phyloP scores from a whole-genome alignment of 2,888 invertebrate genomes.

The Lasioglossum leucozonium region DNA sequence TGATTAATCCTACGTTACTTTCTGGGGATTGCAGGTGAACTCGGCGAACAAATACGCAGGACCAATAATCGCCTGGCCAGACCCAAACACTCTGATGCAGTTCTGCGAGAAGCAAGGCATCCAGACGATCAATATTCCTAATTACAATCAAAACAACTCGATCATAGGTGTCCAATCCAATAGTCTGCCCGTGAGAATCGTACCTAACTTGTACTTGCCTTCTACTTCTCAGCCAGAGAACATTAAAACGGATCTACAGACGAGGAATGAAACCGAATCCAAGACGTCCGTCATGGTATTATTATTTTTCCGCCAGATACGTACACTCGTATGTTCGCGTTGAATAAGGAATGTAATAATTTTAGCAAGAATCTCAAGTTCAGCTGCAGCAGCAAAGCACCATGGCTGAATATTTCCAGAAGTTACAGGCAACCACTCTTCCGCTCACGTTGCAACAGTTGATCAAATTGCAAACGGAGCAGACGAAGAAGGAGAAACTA shows the following conservation, averaged over 20 bases:
- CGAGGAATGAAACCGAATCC: constrained; percentile 68
- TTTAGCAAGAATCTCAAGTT: constrained; percentile 72
- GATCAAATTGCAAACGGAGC: constrained; percentile 81
- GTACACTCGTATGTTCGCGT: not conserved
- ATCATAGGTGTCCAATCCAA: constrained; percentile 78
- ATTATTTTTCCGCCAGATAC: not conserved
- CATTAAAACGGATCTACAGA: constrained; percentile 70
- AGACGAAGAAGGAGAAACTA: constrained; percentile 78
- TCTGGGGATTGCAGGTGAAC: constrained; percentile 70
- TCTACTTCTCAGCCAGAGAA: constrained; percentile 74
- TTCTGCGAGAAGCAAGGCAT: constrained; percentile 81
- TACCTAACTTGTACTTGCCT: constrained; percentile 79
- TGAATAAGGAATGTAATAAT: not conserved
- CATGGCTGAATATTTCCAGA: constrained; percentile 83
- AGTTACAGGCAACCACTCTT: constrained; percentile 81
- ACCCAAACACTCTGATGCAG: constrained; percentile 80
- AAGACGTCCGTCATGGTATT: constrained; percentile 53
- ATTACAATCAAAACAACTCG: constrained; percentile 80
- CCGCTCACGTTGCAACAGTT: constrained; percentile 82
- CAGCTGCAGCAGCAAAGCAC: constrained; percentile 80
- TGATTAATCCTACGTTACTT: not conserved
- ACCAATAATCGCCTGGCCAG: constrained; percentile 80
- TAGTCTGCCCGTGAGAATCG: constrained; percentile 78
- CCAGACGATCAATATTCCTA: constrained; percentile 82
- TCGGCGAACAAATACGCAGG: constrained; percentile 79